Percentiles rank a stretch among this genome's conserved stretches.
phyloP scores from a whole-genome alignment of 2,113 vertebrate species.

The Microcebus tavaratra region DNA sequence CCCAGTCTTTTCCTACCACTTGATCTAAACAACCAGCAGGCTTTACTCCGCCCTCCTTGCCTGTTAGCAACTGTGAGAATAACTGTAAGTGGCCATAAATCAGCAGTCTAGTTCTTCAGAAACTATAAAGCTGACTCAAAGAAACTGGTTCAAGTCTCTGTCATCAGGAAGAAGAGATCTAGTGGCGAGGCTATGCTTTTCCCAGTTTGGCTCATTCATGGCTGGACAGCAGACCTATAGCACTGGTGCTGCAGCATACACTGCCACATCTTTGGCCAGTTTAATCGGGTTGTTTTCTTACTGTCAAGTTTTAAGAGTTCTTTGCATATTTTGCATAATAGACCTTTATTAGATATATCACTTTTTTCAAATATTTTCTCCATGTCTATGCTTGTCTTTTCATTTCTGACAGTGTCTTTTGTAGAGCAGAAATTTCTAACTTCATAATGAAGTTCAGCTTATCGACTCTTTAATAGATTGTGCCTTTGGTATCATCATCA shows the following conservation, averaged over 20 bases:
- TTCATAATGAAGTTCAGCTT: no score
- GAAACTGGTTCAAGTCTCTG: background rate
- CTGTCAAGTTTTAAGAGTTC: background rate
- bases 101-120: background rate
- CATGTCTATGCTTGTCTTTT: no score
- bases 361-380: no score
- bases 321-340: background rate
- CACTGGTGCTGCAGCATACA: background rate
- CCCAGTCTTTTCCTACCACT: background rate
- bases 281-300: background rate
- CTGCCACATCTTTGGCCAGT: background rate
- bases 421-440: background rate
- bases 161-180: background rate
- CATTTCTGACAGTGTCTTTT: no score
- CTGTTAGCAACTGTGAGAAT: background rate
- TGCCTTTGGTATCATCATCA: no score
- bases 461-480: no score
- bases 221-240: background rate
- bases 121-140: background rate
- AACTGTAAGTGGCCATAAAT: background rate
- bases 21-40: background rate
- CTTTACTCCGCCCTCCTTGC: background rate
- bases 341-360: background rate
- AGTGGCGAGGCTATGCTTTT: background rate
- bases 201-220: fast-evolving